Base-by-base conservation (phyloP, 1,140 invertebrate genomes). In the Tribolium madens region DNA sequence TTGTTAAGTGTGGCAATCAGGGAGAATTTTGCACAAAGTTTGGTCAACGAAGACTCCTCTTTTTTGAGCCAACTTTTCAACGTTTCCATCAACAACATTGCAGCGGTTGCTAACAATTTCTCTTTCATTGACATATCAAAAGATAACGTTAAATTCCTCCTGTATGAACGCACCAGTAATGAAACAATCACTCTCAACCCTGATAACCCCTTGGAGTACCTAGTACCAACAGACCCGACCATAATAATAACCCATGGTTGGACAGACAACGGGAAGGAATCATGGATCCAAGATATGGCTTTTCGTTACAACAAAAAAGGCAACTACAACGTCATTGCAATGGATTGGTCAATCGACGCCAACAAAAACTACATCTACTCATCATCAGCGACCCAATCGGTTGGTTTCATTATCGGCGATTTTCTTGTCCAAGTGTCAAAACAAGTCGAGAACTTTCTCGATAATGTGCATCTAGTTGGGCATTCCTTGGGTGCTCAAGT, bases 401-500 rank as follows among this genome's bases (percentile, higher is more conserved):
- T 82, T 42, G 82, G 82, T 10, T 15, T 64, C 17, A 52, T 64
- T 14, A 52, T 79, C 14, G 79, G 64, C 1, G 18, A 79, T 13
- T 73, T 83, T 42, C 70, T 87, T 10, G 68, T 84, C 86, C 5
- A 85, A 87, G 50, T 80, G 82, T 0, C 86, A 47, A 84, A 86
- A n/a, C 75, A 75, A 3, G 53, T 80, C 14, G 70, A 36, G 3
- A 26, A 76, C 0, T 13, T 76, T 7, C 76, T 84, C 12, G 48
- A 72, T 12, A 86, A 87, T 48, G 84, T 86, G 0, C 90, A 91
- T 80, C 70, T 91, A 14, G 83, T 91, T 2, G 90, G 90, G 0
- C 89, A 91, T 81, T 91, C 90, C 72, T 77, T 91, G 12, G 90
- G 90, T 0, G 90, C 89, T 0, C 90, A 91, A 46, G 84, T 88